Base-by-base conservation (phyloP, 1,140 invertebrate species). In the Heliconius hewitsoni region DNA sequence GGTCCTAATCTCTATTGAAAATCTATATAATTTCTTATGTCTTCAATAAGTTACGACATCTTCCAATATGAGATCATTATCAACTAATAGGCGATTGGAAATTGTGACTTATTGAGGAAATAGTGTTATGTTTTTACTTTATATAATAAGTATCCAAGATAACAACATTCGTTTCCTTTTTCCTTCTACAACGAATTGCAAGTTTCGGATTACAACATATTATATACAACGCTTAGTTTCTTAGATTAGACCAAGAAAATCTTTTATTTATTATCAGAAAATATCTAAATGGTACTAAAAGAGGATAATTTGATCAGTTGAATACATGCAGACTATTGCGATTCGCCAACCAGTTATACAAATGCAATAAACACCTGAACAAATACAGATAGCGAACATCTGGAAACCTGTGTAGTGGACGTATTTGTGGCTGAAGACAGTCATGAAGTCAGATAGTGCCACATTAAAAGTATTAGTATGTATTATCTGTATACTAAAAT, bases 51-150 rank as follows among this genome's bases (percentile, higher is more conserved):
- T 66, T 66, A 66, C 60, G 60, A 66, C 60, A 66, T 66, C 60
- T 66, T 66, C 60, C 23, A 66, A 66, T 66, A 30, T 66, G 23
- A 66, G 60, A 66, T 66, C 27, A 66, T 23, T 66, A 66, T 66
- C 27, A 30, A 30, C 23, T 66, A 66, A 66, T 66, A 30, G 60
- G 23, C 27, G 27, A 66, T 66, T 23, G 23, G 55, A 57, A 57
- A 23, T 57, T 27, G 23, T 23, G 13, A 66, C 4, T 66, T 66
- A 66, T 66, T 66, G 60, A 66, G 60, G 60, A 66, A 66, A 66
- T 66, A 9, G 8, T 66, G 4, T 16, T 46, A 16, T 5, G 60
- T 27, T 66, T 66, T 66, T 66, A 66, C 60, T 66, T 66, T 66
- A 66, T 66, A 6, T 30, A 66, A 66, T 30, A 66, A 66, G 4